These are phyloP conservation scores for Spilogale gracilis DNA, from an alignment of 2,113 vertebrate genomes.

Conservation along the genomic window DNA sequence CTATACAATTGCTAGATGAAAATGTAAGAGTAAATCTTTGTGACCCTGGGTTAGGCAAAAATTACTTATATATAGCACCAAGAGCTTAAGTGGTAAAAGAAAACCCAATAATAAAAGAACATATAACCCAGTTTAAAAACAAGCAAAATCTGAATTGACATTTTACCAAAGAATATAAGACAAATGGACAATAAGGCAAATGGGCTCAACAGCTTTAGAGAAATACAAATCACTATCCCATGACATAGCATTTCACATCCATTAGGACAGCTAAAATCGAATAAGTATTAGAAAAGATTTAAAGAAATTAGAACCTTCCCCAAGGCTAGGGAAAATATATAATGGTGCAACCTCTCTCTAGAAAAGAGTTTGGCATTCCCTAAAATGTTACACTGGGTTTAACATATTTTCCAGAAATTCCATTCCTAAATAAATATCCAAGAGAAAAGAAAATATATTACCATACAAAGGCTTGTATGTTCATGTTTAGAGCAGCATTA, in stretches of 20 bases:
- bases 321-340: background rate
- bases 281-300: background rate
- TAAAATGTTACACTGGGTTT: background rate
- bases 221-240: slow-evolving; percentile 44
- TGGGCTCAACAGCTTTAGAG: background rate
- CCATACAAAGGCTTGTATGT: background rate
- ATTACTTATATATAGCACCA: background rate
- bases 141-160: background rate
- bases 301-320: background rate
- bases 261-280: background rate
- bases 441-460: background rate
- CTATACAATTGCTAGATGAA: background rate
- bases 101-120: background rate
- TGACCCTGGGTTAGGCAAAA: background rate
- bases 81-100: background rate
- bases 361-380: background rate
- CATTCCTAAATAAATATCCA: background rate
- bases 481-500: background rate
- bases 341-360: background rate
- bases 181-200: background rate
- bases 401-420: background rate
- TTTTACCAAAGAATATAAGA: background rate
- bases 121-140: background rate
- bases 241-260: background rate
- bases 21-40: background rate